Evolutionary conservation across 2,113 vertebrate species (phyloP), one percentile per base, ranked within the genome.

Genomic region (Camelus bactrianus): DNA sequence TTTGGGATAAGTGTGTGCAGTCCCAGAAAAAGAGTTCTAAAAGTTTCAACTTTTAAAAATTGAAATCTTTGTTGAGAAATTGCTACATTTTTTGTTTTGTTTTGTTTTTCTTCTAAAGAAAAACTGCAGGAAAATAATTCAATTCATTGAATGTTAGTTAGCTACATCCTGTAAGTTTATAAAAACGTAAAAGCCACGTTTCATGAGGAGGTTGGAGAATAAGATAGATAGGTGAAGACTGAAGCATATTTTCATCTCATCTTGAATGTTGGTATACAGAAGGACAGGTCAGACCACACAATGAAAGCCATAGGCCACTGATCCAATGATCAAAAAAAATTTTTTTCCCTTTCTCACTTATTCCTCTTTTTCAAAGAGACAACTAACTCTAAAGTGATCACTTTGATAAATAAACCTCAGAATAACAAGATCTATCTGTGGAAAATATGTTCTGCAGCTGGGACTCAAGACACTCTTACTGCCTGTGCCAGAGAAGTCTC

Each of bases 331-430:
- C 28, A 46, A 93, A 89, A 62, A 30, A 46, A 52, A 38, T 54
- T 46, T 67, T 28, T 60, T 92, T 79, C 16, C 50, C 42, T 26
- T 83, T 60, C 48, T 95, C 19, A 11, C 38, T 75, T 70, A 65
- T 16, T 81, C 35, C 52, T 17, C 24, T 67, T 42, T 89, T 87
- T 72, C 58, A 85, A 85, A 82, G 17, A 62, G n/a, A 19, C 22
- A 89, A 69, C 15, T 93, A 72, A 67, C 35, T 89, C 46, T 26
- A 38, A 14, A 81, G 35, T 77, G 24, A 77, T 94, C 65, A 81
- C 30, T 64, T 64, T 87, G 62, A 89, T 91, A 92, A 95, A 72
- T 76, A 83, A 93, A 95, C 12, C 46, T 67, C 38, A 95, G 72
- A 42, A 38, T 89, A 91, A 84, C n/a, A 92, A 89, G 62, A 50